Percentiles rank a stretch among this genome's conserved stretches.
Conservation (phyloP, 2,113 vertebrate species). For the Brachypodius melanocephalos region DNA sequence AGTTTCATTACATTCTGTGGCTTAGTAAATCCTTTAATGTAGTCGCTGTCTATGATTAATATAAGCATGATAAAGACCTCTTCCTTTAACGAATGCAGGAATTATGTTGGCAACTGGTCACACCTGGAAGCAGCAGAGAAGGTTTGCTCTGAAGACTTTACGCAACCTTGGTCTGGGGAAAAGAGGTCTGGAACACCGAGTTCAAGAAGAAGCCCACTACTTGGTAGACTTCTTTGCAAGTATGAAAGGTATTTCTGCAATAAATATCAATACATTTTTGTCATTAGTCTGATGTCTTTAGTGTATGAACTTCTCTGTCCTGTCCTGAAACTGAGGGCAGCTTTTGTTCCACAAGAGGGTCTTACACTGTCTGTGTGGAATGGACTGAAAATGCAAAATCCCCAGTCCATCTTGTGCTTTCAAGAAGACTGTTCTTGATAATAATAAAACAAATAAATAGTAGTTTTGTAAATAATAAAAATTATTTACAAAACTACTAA, state of each 20-base stretch:
- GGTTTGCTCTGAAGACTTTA: constrained; percentile 57
- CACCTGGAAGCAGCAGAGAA: constrained; percentile 66
- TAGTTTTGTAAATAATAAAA: background rate
- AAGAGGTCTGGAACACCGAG: constrained; percentile 45
- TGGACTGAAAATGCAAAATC: background rate
- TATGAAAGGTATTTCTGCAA: constrained; percentile 42
- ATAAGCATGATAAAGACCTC: background rate
- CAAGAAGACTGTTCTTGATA: background rate
- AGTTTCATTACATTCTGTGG: background rate
- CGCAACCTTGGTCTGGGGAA: constrained; percentile 63
- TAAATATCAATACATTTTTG: background rate
- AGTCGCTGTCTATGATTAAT: background rate
- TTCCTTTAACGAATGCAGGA: constrained; percentile 32
- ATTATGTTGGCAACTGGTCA: constrained; percentile 70
- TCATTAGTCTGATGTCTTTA: background rate
- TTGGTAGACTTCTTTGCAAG: constrained; percentile 51
- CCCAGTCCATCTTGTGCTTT: background rate
- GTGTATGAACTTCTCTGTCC: background rate
- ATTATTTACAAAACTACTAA: background rate
- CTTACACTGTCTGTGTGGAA: background rate
- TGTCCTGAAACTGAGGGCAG: background rate
- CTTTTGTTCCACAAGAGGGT: background rate
- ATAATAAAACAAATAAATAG: no score
- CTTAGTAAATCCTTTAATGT: background rate
- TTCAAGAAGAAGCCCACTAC: constrained; percentile 53